Conservation (phyloP, 1,140 invertebrate genomes). For the Drosophila bocqueti region DNA sequence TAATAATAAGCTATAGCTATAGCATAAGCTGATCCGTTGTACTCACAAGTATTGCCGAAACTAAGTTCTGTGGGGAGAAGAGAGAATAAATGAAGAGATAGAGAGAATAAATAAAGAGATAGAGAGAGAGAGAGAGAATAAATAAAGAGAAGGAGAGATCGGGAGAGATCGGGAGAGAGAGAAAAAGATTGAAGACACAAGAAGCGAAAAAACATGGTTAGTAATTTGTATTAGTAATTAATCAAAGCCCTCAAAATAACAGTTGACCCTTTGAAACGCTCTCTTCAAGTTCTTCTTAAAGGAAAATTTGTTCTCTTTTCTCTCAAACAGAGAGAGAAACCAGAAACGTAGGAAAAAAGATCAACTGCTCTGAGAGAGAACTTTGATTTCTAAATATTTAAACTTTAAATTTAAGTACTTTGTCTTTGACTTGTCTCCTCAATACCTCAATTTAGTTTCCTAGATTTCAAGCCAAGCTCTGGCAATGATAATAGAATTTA, state of each 20-base stretch:
- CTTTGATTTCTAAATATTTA: background rate
- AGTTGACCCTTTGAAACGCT: background rate
- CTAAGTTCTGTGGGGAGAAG: slow-evolving; percentile 79
- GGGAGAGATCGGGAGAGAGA: slow-evolving; percentile 1
- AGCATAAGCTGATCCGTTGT: slow-evolving; percentile 37
- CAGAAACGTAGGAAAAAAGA: background rate
- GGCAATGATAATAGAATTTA: background rate
- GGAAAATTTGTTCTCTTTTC: background rate
- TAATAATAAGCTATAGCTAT: slow-evolving; percentile 9
- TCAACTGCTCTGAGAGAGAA: background rate
- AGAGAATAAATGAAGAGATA: slow-evolving; percentile 8
- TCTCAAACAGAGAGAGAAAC: background rate
- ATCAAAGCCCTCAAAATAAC: slow-evolving; percentile 24
- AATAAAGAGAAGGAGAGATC: slow-evolving; percentile 8
- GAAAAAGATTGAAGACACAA: slow-evolving; percentile 28
- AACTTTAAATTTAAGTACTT: background rate
- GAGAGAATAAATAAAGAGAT: slow-evolving; percentile 11
- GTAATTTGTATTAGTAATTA: slow-evolving; percentile 43
- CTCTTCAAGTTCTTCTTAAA: background rate
- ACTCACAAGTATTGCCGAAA: slow-evolving; percentile 85
- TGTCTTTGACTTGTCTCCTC: background rate
- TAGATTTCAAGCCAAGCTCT: background rate
- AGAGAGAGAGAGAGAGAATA: slow-evolving; percentile 20
- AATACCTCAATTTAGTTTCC: background rate
- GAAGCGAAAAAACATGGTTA: slow-evolving; percentile 55